A percentile compares a stretch with the other conserved stretches of the same genome.
Evolutionary conservation across 2,888 invertebrate genomes (phyloP).

Genomic region (Cacoxenus indagator): DNA sequence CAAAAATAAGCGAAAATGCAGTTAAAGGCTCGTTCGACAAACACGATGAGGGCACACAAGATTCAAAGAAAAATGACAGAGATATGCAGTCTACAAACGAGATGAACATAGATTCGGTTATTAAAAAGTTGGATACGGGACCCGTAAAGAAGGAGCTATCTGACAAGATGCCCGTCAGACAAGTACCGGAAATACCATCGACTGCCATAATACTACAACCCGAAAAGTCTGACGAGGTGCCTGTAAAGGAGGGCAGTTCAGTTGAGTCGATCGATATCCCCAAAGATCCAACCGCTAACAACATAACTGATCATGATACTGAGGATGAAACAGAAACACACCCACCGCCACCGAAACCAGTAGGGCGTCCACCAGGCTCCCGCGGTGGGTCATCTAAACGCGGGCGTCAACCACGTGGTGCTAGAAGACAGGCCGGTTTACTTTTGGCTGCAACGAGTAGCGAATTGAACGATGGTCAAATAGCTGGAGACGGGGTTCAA

Average conservation of each 20-base stretch:
- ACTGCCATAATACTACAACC: not conserved
- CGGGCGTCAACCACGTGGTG: constrained; percentile 66
- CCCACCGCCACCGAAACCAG: constrained; percentile 35
- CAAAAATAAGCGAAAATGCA: constrained; percentile 65
- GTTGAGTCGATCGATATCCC: not conserved
- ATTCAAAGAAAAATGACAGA: constrained; percentile 77
- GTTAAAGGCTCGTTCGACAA: constrained; percentile 65
- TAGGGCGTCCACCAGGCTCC: constrained; percentile 52
- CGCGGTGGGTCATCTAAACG: constrained; percentile 58
- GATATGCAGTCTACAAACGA: constrained; percentile 86
- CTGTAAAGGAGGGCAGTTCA: not conserved
- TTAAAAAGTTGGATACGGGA: constrained; percentile 80
- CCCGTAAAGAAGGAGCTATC: constrained; percentile 1
- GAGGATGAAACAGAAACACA: constrained; percentile 67
- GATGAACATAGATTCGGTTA: constrained; percentile 84
- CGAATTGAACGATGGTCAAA: constrained; percentile 20
- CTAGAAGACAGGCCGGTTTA: constrained; percentile 53
- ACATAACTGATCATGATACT: constrained; percentile 65
- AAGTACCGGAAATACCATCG: not conserved
- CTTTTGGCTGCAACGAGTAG: constrained; percentile 27
- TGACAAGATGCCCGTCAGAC: constrained; percentile 23
- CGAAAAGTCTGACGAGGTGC: not conserved
- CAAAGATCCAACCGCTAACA: not conserved
- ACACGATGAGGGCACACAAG: constrained; percentile 71
- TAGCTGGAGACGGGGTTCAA: constrained; percentile 71